These are phyloP conservation scores for Zophobas atratus DNA, from an alignment of 1,140 invertebrate genomes.

Conservation along the genomic window DNA sequence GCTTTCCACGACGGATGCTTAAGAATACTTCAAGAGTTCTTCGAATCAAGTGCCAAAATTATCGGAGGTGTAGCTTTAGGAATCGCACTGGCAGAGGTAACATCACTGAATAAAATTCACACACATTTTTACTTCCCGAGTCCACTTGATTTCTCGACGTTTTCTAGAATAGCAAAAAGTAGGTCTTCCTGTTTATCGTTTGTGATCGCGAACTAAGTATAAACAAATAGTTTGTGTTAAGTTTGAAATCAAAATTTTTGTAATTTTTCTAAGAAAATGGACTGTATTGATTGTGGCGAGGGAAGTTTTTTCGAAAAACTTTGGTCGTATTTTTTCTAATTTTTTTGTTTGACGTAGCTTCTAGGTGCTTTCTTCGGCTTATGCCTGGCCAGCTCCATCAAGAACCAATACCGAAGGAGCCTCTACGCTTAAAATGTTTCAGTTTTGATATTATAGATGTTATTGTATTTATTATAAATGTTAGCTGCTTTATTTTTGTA, in stretches of 20 bases:
- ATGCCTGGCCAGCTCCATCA: slow-evolving; percentile 65
- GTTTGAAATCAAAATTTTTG: slow-evolving; percentile 40
- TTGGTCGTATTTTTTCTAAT: too few relatives aligned
- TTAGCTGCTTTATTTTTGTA: slow-evolving; percentile 30
- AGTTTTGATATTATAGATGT: slow-evolving; percentile 22
- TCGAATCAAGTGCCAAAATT: slow-evolving; percentile 71
- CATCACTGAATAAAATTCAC: not conserved
- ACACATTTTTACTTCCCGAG: too few relatives aligned
- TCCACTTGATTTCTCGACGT: too few relatives aligned
- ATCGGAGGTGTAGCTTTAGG: slow-evolving; percentile 77
- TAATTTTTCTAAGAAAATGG: too few relatives aligned
- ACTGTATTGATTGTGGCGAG: too few relatives aligned
- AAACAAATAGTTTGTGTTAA: too few relatives aligned
- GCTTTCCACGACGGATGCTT: slow-evolving; percentile 54
- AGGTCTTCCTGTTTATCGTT: too few relatives aligned
- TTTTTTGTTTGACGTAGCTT: slow-evolving; percentile 49
- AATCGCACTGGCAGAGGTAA: slow-evolving; percentile 79
- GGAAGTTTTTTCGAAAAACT: too few relatives aligned
- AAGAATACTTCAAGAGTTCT: slow-evolving; percentile 64
- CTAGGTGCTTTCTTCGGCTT: slow-evolving; percentile 64
- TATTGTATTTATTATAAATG: slow-evolving; percentile 42
- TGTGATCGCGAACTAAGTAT: too few relatives aligned
- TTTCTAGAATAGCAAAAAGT: too few relatives aligned
- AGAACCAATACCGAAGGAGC: slow-evolving; percentile 63
- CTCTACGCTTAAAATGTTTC: slow-evolving; percentile 56